Base-by-base conservation (phyloP, 2,797 vertebrate genomes). In the Hippoglossus hippoglossus region DNA sequence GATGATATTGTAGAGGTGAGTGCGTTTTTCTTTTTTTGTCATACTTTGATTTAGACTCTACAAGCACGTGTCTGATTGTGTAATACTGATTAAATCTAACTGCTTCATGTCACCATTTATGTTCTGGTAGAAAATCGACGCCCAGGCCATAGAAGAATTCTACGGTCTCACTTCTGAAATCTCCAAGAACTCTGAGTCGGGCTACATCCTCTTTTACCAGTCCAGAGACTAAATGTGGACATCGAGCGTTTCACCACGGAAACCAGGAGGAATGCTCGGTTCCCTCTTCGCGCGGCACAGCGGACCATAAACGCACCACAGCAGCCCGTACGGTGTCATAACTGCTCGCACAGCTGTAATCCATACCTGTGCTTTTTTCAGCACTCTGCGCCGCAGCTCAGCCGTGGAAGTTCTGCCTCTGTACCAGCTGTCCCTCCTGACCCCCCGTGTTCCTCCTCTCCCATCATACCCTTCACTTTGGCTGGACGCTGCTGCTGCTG, bases 141-240 rank as follows among this genome's bases (percentile, higher is more conserved):
- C 98, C 56, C 98, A 99, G 95, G 98, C 98, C 86, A 99, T 99
- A 89, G 98, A 99, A 82, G 98, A 99, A 91, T 99, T 99, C 92
- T 99, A 99, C 41, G 98, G 98, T 69, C 95, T 99, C 91, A 99
- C 98, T 0, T 99, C 98, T 67, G 98, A 99, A 92, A 99, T 99
- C 94, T 99, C 98, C 80, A 99, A 99, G 94, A 99, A 99, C 94
- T 99, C 98, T 0, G 98, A 99, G 93, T 99, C 98, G 7, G 98
- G 98, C 90, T 99, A 99, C 94, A 99, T 99, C 94, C 96, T 99
- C 92, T 99, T 99, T 90, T 99, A 99, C 92, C 98, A 99, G 92
- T 99, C 98, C 81, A 96, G 98, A 94, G 98, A 99, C 84, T 92
- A 73, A 97, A 73, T 5, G 67, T 70, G 84, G 82, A 73, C 59